These are phyloP conservation scores for Pristionchus mayeri DNA, from an alignment of 2,888 invertebrate genomes.

Conservation along the genomic window DNA sequence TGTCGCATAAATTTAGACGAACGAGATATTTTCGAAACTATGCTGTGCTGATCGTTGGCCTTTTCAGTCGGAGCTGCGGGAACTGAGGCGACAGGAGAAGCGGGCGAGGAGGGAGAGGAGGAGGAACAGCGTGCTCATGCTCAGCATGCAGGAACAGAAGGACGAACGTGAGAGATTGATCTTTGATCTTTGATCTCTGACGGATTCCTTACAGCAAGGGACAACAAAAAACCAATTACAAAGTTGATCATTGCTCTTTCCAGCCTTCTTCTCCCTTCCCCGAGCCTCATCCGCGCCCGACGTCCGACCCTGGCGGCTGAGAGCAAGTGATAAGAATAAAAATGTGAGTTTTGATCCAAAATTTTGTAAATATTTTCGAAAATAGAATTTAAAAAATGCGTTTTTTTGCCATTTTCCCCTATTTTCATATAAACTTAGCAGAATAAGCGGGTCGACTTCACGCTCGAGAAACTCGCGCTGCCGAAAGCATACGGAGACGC, in stretches of 20 bases:
- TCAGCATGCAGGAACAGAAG: constrained; percentile 1
- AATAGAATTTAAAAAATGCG: background rate
- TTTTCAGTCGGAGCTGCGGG: background rate
- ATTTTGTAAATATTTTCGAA: background rate
- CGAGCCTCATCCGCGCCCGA: constrained; percentile 25
- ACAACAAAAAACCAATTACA: background rate
- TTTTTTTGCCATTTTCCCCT: too few relatives aligned
- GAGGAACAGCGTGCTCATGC: constrained; percentile 14
- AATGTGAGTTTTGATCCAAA: too few relatives aligned
- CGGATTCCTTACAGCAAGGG: too few relatives aligned
- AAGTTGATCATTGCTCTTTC: constrained; percentile 7
- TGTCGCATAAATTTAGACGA: background rate
- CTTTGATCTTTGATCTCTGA: constrained; percentile 37
- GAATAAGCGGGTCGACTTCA: constrained; percentile 26
- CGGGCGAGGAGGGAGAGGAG: constrained; percentile 20
- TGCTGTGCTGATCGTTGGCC: background rate
- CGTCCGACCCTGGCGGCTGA: background rate
- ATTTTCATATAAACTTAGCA: too few relatives aligned
- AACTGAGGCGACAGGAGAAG: background rate
- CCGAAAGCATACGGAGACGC: background rate
- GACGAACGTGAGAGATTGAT: constrained; percentile 12
- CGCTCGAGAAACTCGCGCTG: constrained; percentile 3
- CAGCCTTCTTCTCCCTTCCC: background rate
- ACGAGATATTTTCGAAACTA: background rate
- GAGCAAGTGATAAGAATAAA: too few relatives aligned